Evolutionary conservation across 2,113 vertebrate genomes (phyloP).

Genomic region (Xiphophorus hellerii): DNA sequence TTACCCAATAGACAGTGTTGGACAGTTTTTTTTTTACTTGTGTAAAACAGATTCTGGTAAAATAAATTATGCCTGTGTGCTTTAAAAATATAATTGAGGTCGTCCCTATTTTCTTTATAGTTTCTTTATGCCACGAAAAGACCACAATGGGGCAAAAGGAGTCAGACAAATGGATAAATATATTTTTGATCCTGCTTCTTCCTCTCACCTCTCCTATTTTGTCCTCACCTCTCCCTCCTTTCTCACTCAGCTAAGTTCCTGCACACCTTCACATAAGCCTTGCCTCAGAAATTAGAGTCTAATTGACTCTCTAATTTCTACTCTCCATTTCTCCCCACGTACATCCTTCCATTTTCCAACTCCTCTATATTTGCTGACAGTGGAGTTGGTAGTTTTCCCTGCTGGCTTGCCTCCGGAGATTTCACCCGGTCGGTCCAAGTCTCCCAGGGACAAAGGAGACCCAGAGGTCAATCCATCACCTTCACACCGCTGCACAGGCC

Average conservation of each 20-base stretch:
- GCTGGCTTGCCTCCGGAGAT: slow-evolving; percentile 41
- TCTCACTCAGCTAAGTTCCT: slow-evolving; percentile 10
- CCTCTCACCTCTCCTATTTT: neutral
- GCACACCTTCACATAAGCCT: slow-evolving; percentile 8
- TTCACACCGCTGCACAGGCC: slow-evolving; percentile 46
- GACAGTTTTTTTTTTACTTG: too few species aligned
- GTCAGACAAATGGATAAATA: neutral
- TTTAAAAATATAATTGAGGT: too few species aligned
- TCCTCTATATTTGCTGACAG: slow-evolving; percentile 53
- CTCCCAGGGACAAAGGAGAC: slow-evolving; percentile 37
- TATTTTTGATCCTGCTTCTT: neutral
- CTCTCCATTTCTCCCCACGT: neutral
- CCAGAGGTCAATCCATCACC: slow-evolving; percentile 51
- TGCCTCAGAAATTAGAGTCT: slow-evolving; percentile 5
- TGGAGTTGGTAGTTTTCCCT: slow-evolving; percentile 33
- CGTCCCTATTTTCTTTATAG: too few species aligned
- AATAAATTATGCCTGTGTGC: too few species aligned
- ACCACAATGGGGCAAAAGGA: too few species aligned
- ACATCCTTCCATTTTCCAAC: slow-evolving; percentile 1
- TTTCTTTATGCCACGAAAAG: too few species aligned
- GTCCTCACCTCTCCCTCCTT: neutral
- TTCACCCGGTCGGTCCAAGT: slow-evolving; percentile 15
- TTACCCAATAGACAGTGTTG: neutral
- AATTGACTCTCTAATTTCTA: slow-evolving; percentile 22
- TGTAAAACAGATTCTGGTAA: too few species aligned